Evolutionary conservation across 2,888 invertebrate species (phyloP).

Genomic region (Nemotelus pantherinus): DNA sequence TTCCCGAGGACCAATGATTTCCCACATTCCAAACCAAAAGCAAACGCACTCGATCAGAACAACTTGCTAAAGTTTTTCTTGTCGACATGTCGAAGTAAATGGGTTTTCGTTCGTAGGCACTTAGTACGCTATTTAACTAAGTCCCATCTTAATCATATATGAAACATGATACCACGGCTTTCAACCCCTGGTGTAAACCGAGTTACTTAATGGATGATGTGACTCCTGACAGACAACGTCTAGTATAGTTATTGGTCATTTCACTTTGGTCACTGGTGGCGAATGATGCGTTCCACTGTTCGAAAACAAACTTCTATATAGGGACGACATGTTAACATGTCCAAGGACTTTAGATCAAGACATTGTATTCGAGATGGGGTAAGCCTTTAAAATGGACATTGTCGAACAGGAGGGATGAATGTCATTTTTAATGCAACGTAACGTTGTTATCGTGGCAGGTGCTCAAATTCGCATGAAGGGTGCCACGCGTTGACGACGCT

Average conservation of each 20-base stretch:
- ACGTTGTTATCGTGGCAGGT: conserved; percentile 34
- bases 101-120: conserved; percentile 24
- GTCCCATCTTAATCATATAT: conserved; percentile 45
- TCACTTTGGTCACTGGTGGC: neutral
- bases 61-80: conserved; percentile 3
- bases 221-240: conserved; percentile 11
- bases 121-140: conserved; percentile 39
- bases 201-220: conserved; percentile 37
- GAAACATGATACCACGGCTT: conserved; percentile 47
- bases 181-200: conserved; percentile 36
- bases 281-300: no score
- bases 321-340: conserved; percentile 45
- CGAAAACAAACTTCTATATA: neutral
- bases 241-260: neutral
- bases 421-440: conserved; percentile 41
- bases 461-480: conserved; percentile 39
- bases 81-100: conserved; percentile 22
- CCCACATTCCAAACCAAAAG: neutral
- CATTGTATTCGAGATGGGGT: conserved; percentile 42
- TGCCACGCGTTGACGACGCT: conserved; percentile 7
- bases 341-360: conserved; percentile 45
- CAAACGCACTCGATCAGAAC: neutral
- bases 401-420: conserved; percentile 20
- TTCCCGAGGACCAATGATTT: neutral
- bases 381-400: conserved; percentile 46